A percentile compares a stretch with the other conserved stretches of the same genome.
Evolutionary conservation across 1,140 invertebrate genomes (phyloP).

Genomic region (Drosophila chauvacae): DNA sequence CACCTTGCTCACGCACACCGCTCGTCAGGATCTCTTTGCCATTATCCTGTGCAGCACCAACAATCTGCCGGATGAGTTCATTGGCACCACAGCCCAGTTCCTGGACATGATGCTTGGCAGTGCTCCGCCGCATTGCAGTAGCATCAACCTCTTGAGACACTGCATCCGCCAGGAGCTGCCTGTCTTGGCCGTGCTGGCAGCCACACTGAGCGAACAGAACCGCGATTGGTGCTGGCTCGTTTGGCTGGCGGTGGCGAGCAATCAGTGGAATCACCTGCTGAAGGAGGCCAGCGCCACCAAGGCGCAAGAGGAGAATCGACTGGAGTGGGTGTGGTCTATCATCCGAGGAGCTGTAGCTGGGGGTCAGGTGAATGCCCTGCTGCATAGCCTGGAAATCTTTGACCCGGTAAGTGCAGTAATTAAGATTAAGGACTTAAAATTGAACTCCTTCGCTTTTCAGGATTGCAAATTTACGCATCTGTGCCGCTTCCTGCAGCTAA

Average conservation of each 20-base stretch:
- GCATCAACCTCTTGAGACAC: conserved; percentile 82
- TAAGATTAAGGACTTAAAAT: background rate
- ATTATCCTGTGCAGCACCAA: conserved; percentile 68
- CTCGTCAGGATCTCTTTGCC: conserved; percentile 73
- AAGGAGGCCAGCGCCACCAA: conserved; percentile 10
- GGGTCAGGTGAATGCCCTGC: conserved; percentile 85
- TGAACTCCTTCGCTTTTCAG: conserved; percentile 11
- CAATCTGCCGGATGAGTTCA: conserved; percentile 45
- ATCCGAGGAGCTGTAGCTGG: conserved; percentile 84
- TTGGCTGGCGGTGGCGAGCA: conserved; percentile 85
- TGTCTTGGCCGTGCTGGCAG: conserved; percentile 86
- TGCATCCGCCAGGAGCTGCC: conserved; percentile 79
- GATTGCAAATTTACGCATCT: conserved; percentile 66
- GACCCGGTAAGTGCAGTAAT: conserved; percentile 67
- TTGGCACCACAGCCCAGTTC: conserved; percentile 38
- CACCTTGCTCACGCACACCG: conserved; percentile 42
- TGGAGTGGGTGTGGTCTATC: conserved; percentile 59
- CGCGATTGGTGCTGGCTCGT: conserved; percentile 86
- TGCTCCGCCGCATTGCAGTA: conserved; percentile 72
- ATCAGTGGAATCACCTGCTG: conserved; percentile 75
- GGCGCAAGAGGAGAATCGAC: conserved; percentile 29
- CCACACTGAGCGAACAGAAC: conserved; percentile 63
- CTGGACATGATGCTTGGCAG: conserved; percentile 61
- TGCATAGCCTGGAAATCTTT: conserved; percentile 86
- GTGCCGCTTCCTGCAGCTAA: conserved; percentile 68